phyloP scores from a whole-genome alignment of 2,888 invertebrate genomes.

The Pantelozetes paolii region DNA sequence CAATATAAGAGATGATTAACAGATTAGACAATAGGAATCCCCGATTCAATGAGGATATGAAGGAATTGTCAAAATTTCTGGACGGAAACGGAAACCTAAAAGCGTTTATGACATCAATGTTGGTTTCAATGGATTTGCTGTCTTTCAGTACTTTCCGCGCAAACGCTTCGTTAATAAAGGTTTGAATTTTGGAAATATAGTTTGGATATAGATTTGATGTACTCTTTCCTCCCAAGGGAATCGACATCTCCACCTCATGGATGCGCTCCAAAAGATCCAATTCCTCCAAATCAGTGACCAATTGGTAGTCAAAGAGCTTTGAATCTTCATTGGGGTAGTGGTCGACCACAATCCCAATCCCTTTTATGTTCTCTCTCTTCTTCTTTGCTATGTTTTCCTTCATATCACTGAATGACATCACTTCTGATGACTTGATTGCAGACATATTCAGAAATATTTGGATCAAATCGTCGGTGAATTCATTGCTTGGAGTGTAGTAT shows the following conservation, averaged over 20 bases:
- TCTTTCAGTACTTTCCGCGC: background rate
- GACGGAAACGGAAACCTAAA: background rate
- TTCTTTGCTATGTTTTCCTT: background rate
- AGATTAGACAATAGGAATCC: background rate
- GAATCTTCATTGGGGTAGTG: no score
- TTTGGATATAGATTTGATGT: no score
- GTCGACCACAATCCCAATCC: background rate
- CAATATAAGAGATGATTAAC: slow-evolving; percentile 41
- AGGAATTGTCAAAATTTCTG: background rate
- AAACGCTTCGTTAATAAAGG: background rate
- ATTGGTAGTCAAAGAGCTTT: no score
- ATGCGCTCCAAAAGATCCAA: no score
- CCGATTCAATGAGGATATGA: background rate
- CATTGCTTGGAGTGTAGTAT: background rate
- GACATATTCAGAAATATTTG: background rate
- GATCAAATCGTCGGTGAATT: background rate
- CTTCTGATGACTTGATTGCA: background rate
- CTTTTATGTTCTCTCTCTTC: background rate
- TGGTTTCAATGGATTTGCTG: background rate
- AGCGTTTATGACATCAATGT: background rate
- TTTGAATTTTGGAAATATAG: background rate
- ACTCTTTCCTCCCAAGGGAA: no score
- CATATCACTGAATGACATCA: background rate
- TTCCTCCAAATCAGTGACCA: no score
- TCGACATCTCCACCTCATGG: no score